phyloP scores from a whole-genome alignment of 1,140 invertebrate genomes.

The Bombus waltoni region DNA sequence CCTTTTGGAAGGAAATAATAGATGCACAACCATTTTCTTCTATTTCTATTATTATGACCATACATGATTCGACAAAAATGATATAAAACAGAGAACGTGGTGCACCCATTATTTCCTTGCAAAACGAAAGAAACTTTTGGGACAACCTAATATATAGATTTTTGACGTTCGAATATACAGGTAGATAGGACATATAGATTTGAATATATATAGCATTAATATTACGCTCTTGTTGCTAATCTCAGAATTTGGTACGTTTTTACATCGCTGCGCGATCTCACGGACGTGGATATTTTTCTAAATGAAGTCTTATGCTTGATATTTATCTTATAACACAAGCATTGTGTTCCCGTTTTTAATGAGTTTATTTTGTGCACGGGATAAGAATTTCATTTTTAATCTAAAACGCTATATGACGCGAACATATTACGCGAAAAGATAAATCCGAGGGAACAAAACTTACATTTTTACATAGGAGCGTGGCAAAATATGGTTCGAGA shows the following conservation, averaged over 20 bases:
- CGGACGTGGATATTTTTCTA: background rate
- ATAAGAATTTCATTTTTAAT: constrained; percentile 4
- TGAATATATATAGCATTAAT: background rate
- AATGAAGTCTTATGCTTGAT: constrained; percentile 5
- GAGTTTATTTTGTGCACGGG: background rate
- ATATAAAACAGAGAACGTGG: too few species aligned
- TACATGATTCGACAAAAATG: too few species aligned
- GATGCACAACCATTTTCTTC: too few species aligned
- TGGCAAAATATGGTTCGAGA: constrained; percentile 8
- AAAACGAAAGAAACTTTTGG: too few species aligned
- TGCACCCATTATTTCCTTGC: too few species aligned
- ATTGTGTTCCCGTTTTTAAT: background rate
- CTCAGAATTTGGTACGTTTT: background rate
- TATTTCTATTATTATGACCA: too few species aligned
- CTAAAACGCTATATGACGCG: background rate
- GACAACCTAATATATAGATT: too few species aligned
- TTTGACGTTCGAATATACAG: too few species aligned
- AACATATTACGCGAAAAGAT: background rate
- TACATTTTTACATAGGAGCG: constrained; percentile 1
- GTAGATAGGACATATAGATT: too few species aligned
- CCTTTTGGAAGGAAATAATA: too few species aligned
- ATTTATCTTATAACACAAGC: background rate
- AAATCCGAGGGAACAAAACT: background rate
- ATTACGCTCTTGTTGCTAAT: background rate
- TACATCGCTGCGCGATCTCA: background rate